Base-by-base conservation (phyloP, 2,888 invertebrate species). In the Drosophila parthenogenetica region DNA sequence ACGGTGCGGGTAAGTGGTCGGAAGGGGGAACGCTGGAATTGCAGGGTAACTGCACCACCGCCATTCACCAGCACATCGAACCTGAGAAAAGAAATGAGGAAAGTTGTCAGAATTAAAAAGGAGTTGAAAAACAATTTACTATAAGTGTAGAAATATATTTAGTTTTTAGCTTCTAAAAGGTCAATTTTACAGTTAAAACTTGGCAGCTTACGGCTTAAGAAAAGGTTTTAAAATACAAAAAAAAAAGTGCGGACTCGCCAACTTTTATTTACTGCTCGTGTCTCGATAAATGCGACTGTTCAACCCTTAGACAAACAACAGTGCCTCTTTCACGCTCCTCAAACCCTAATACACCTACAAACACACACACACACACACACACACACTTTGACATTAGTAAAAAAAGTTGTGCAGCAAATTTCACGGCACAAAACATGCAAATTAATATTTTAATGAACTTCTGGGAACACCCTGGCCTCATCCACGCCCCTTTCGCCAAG, bases 41-140 rank as follows among this genome's bases (percentile, higher is more conserved):
- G 98, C 79, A 99, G 93, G 17, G 98, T 98, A 63, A 99, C 98
- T 2, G 98, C 98, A 35, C 98, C 98, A 50, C 99, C 99, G 14
- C 99, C 99, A 93, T 99, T 99, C 70, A 99, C 99, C 90, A 99
- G 94, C 66, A 99, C 96, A 93, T 99, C 99, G 94, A 99, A 99
- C 96, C 98, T 98, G 46, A 8, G 39, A 46, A 8, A 5, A 42
- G n/a, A 22, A 32, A 32, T 11, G 14, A 35, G 17, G n/a, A 7
- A 11, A 22, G 13, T 7, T 39, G 48, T 43, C n/a, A 4, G 13
- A n/a, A 7, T 16, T n/a, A n/a, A n/a, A n/a, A n/a, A n/a, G n/a
- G n/a, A n/a, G n/a, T n/a, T n/a, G n/a, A n/a, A n/a, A n/a, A n/a
- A n/a, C n/a, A n/a, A n/a, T n/a, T n/a, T n/a, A n/a, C n/a, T n/a